Percentiles rank a stretch among this genome's conserved stretches.
Evolutionary conservation across 2,113 vertebrate genomes (phyloP).

Genomic region (Lepus americanus): DNA sequence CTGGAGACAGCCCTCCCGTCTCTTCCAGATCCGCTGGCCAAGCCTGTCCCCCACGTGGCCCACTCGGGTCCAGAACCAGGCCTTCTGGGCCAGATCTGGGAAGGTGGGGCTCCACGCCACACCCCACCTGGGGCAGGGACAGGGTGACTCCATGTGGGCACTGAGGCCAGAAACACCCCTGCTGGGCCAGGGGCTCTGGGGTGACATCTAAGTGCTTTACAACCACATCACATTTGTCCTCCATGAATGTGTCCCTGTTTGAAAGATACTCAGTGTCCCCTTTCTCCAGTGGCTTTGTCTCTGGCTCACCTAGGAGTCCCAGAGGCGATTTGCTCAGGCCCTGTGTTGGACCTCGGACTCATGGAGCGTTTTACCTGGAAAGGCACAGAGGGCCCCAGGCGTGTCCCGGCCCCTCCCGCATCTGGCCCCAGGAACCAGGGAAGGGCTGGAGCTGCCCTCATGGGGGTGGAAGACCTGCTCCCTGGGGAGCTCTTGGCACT

Average conservation of each 20-base stretch:
- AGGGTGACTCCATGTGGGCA: rapidly evolving
- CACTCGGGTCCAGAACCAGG: background rate
- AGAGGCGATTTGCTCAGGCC: background rate
- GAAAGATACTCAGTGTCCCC: background rate
- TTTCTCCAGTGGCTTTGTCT: background rate
- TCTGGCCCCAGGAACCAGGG: rapidly evolving
- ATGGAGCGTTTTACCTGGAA: background rate
- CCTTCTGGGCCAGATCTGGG: too few relatives aligned
- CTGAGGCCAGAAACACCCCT: background rate
- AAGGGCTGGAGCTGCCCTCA: background rate
- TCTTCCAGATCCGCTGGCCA: background rate
- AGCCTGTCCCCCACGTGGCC: rapidly evolving
- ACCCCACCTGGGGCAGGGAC: background rate
- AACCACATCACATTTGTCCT: background rate
- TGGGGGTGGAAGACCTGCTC: rapidly evolving
- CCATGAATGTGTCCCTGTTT: background rate
- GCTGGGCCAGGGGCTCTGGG: background rate
- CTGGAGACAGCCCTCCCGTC: background rate
- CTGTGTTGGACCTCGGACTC: background rate
- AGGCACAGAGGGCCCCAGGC: background rate
- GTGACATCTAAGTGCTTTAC: background rate
- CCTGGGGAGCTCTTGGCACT: rapidly evolving
- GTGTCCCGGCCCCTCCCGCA: rapidly evolving
- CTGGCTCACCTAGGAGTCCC: background rate
- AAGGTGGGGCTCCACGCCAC: background rate